Percentiles rank a stretch among this genome's conserved stretches.
These are phyloP conservation scores for Pristionchus maxplancki DNA, from an alignment of 2,888 invertebrate genomes.

Conservation along the genomic window DNA sequence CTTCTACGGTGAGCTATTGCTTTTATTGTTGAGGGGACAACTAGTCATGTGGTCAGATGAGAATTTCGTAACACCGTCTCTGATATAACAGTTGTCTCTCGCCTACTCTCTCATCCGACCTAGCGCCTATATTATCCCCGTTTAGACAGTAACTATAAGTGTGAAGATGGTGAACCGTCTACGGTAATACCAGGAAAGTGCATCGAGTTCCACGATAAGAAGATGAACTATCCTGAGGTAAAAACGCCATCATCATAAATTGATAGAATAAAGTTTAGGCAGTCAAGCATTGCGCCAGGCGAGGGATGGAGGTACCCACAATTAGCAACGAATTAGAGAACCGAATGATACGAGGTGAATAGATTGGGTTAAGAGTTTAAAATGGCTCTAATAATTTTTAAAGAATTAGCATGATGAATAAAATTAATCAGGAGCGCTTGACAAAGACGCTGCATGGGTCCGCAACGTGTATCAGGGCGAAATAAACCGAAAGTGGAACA, in stretches of 20 bases:
- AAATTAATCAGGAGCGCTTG: not conserved
- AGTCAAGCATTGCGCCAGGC: too few species aligned
- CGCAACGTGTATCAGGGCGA: not conserved
- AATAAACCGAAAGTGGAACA: not conserved
- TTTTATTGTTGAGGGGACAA: too few species aligned
- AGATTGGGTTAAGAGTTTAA: not conserved
- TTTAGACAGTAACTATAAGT: not conserved
- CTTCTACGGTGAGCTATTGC: not conserved
- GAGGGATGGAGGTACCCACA: not conserved
- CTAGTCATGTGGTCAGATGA: too few species aligned
- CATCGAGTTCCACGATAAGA: not conserved
- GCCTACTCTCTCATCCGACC: too few species aligned
- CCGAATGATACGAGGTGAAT: not conserved
- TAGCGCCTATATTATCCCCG: too few species aligned
- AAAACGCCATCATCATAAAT: too few species aligned
- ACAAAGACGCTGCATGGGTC: not conserved
- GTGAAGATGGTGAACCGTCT: not conserved
- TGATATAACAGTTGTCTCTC: too few species aligned
- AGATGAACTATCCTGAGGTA: not conserved
- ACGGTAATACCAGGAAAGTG: not conserved
- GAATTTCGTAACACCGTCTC: not conserved
- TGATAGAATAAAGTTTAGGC: too few species aligned
- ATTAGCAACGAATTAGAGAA: not conserved
- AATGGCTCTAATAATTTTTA: not conserved
- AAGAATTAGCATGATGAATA: not conserved